These are phyloP conservation scores for Eulemur rubriventer DNA, from an alignment of 2,797 vertebrate genomes.

Conservation along the genomic window DNA sequence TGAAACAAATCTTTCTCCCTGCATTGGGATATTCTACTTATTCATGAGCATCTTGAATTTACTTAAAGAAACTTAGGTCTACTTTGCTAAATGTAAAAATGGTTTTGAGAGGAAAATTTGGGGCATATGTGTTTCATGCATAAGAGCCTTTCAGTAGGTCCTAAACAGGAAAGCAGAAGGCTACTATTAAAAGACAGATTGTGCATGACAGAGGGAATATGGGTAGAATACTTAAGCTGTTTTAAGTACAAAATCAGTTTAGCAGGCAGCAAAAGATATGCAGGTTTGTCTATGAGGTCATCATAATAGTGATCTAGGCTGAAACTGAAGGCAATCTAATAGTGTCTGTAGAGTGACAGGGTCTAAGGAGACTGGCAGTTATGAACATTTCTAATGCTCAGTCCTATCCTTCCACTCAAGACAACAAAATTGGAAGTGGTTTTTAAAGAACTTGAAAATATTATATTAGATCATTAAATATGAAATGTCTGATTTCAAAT, in stretches of 20 bases:
- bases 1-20: neutral
- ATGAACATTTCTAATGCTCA: neutral
- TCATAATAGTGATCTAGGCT: neutral
- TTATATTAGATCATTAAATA: too few species aligned
- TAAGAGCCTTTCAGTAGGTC: slow-evolving; percentile 41
- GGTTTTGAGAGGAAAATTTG: slow-evolving; percentile 34
- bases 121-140: slow-evolving; percentile 54
- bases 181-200: slow-evolving; percentile 68
- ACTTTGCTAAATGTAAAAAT: slow-evolving; percentile 33
- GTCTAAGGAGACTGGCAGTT: neutral
- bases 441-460: slow-evolving; percentile 34
- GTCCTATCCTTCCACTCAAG: neutral
- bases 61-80: neutral
- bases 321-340: neutral
- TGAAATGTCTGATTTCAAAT: too few species aligned
- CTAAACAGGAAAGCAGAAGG: slow-evolving; percentile 43
- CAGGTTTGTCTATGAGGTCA: slow-evolving; percentile 42
- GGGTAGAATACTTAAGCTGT: slow-evolving; percentile 56
- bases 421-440: neutral
- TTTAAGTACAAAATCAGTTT: slow-evolving; percentile 69
- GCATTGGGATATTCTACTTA: neutral
- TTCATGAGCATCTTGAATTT: slow-evolving; percentile 38
- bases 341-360: neutral
- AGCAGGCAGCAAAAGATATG: slow-evolving; percentile 51
- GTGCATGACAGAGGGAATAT: slow-evolving; percentile 54